Evolutionary conservation across 2,797 vertebrate species (phyloP), one percentile per base, ranked within the genome.

Genomic region (Lophura swinhoii): DNA sequence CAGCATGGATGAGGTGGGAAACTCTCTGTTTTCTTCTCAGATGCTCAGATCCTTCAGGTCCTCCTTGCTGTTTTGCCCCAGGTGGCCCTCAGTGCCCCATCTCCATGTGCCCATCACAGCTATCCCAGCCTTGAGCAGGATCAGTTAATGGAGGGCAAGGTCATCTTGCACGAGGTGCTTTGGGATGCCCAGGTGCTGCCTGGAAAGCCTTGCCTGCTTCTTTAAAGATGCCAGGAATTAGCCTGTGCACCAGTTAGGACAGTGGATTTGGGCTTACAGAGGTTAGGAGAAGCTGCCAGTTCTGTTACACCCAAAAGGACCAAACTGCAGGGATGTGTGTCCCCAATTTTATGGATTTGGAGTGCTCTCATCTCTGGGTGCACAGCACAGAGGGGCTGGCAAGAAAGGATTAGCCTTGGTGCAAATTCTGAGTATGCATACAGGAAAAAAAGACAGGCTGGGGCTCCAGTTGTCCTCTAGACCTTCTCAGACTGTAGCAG

Each of bases 281-380:
- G n/a, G 15, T 31, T 68, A 48, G n/a, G 29, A 51, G 87, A 62
- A 46, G 6, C 43, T 56, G 16, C 14, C 49, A 41, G 41, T 9
- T 60, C 43, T 48, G 66, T 28, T 28, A 2, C 53, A 56, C 37
- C 55, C 66, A 48, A 39, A 8, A 21, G 60, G 60, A 37, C 12
- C 0, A 0, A 85, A 10, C 16, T 9, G 5, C 39, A 29, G 1
- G 10, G 5, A 12, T 12, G 55, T 2, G 1, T 12, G 14, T 22
- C 48, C 12, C n/a, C 21, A 15, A 0, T 7, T 23, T n/a, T 58
- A 29, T 1, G 7, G 5, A 6, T 3, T 44, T 29, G 11, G 10
- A 63, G 17, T 4, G 4, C 44, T 21, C 71, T 78, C 77, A 15
- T 9, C 16, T 0, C 0, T 16, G 53, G 12, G 6, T 51, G 44